Conservation (phyloP, 2,888 invertebrate species). For the Latrodectus hesperus region DNA sequence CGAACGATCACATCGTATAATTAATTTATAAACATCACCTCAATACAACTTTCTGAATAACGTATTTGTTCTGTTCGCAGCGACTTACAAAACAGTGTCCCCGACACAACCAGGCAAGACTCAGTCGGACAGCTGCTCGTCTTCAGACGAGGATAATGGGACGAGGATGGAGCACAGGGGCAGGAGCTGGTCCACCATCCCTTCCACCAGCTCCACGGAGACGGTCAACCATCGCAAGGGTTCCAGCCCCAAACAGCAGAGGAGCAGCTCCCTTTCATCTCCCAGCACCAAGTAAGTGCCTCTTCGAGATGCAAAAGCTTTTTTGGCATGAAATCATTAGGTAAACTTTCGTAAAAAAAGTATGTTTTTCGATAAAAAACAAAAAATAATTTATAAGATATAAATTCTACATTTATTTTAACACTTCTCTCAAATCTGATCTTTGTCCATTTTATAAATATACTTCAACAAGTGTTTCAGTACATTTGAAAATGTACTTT, state of each 20-base stretch:
- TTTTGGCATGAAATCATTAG: too few relatives aligned
- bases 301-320: neutral
- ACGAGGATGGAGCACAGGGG: slow-evolving; percentile 31
- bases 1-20: too few relatives aligned
- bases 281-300: slow-evolving; percentile 3
- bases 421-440: too few relatives aligned
- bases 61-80: neutral
- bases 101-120: slow-evolving; percentile 14
- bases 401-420: too few relatives aligned
- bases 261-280: neutral
- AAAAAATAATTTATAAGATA: too few relatives aligned
- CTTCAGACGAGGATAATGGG: slow-evolving; percentile 28
- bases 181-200: slow-evolving; percentile 55
- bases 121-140: slow-evolving; percentile 49
- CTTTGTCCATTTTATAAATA: too few relatives aligned
- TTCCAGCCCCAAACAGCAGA: neutral
- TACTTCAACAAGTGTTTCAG: too few relatives aligned
- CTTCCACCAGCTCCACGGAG: slow-evolving; percentile 31
- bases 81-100: slow-evolving; percentile 26
- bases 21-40: too few relatives aligned
- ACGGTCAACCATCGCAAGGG: slow-evolving; percentile 5
- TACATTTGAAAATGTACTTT: too few relatives aligned
- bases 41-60: too few relatives aligned
- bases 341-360: too few relatives aligned
- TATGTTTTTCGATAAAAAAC: too few relatives aligned